Percentiles rank a stretch among this genome's conserved stretches.
phyloP scores from a whole-genome alignment of 1,140 invertebrate species.

The Trigoniulus corallinus region DNA sequence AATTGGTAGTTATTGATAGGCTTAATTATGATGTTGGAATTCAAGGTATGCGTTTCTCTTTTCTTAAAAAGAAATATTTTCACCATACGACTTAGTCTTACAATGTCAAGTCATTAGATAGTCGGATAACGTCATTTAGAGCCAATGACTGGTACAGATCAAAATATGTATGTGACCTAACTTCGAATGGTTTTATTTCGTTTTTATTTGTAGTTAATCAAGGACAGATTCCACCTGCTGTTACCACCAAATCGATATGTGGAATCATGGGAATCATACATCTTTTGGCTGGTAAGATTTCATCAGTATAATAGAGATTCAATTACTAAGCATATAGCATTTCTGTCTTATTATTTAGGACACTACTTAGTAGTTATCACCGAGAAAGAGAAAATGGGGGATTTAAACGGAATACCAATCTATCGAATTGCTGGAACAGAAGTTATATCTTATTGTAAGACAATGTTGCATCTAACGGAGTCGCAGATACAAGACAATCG shows the following conservation, averaged over 20 bases:
- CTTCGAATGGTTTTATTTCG: too few relatives aligned
- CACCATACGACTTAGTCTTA: too few relatives aligned
- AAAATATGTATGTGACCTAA: too few relatives aligned
- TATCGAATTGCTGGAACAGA: conserved; percentile 69
- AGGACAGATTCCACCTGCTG: conserved; percentile 40
- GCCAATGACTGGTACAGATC: too few relatives aligned
- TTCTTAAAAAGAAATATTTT: conserved; percentile 3
- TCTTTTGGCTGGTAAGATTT: conserved; percentile 33
- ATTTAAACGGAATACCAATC: conserved; percentile 66
- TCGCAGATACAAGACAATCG: conserved; percentile 58
- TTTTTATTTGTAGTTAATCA: conserved; percentile 34
- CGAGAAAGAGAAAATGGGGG: conserved; percentile 63
- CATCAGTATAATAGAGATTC: not conserved
- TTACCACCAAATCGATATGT: conserved; percentile 54
- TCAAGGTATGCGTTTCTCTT: conserved; percentile 32
- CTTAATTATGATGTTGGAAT: conserved; percentile 44
- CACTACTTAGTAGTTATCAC: conserved; percentile 82
- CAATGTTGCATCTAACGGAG: conserved; percentile 63
- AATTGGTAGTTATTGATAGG: conserved; percentile 52
- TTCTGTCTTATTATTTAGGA: conserved; percentile 28
- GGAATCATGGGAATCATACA: conserved; percentile 76
- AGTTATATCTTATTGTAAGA: conserved; percentile 68
- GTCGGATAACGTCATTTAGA: too few relatives aligned
- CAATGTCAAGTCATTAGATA: too few relatives aligned
- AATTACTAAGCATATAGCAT: not conserved